Percentiles rank a stretch among this genome's conserved stretches.
These are phyloP conservation scores for Cossypha niveicapilla DNA, from an alignment of 2,797 vertebrate genomes.

Conservation along the genomic window DNA sequence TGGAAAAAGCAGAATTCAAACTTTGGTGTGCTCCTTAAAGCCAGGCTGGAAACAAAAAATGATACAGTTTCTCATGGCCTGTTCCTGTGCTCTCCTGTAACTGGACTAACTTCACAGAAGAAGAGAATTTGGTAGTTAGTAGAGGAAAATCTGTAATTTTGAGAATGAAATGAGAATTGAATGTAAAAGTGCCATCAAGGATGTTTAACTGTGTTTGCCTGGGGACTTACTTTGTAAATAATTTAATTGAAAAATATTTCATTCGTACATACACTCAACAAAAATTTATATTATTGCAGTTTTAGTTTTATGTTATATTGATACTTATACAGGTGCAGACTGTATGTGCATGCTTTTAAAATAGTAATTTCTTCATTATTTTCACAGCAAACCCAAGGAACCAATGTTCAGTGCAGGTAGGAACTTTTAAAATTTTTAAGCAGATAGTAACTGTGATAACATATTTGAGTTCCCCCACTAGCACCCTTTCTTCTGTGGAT, in stretches of 20 bases:
- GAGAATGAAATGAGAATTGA: neutral
- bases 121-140: neutral
- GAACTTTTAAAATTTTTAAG: slow-evolving; percentile 43
- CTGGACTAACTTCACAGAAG: neutral
- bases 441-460: neutral
- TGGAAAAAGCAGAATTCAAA: neutral
- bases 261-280: neutral
- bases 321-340: neutral
- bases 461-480: neutral
- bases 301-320: neutral
- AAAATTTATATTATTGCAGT: neutral
- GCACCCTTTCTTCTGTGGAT: neutral
- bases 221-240: neutral
- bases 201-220: neutral
- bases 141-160: neutral
- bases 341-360: neutral
- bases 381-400: slow-evolving; percentile 95
- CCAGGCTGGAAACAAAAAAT: neutral
- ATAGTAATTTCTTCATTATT: slow-evolving; percentile 31
- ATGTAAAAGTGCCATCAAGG: neutral
- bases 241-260: neutral
- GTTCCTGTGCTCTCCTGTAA: neutral
- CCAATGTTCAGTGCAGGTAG: slow-evolving; percentile 97
- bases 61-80: neutral
- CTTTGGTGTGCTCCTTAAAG: neutral